Evolutionary conservation across 2,113 vertebrate species (phyloP).

Genomic region (Xerus inauris): DNA sequence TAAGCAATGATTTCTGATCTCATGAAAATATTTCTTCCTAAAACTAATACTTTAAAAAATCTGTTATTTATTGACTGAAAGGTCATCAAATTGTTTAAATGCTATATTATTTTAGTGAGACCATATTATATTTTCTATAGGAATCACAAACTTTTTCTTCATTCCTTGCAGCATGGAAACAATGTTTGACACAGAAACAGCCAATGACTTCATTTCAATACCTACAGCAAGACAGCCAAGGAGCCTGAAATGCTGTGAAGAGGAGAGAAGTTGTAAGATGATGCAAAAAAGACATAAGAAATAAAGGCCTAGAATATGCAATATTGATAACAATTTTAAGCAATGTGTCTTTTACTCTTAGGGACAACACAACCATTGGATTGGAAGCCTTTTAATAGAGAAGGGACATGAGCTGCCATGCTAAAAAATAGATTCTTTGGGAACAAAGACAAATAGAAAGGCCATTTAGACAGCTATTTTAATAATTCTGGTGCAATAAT

Average conservation of each 20-base stretch:
- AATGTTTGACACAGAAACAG: neutral
- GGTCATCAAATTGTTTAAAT: neutral
- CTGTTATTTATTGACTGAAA: neutral
- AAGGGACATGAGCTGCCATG: neutral
- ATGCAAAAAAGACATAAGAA: neutral
- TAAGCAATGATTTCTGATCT: neutral
- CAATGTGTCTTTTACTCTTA: neutral
- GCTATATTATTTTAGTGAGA: neutral
- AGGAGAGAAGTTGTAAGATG: neutral
- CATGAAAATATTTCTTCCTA: neutral
- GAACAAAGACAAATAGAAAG: neutral
- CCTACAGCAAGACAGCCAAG: neutral
- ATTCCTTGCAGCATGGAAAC: neutral
- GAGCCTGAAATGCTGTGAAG: neutral
- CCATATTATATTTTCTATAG: neutral
- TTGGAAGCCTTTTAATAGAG: neutral
- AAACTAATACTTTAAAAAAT: neutral
- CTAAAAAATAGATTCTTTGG: neutral
- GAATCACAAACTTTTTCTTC: neutral
- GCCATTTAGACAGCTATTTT: neutral
- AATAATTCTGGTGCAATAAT: neutral
- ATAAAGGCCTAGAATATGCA: neutral
- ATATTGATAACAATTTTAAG: neutral
- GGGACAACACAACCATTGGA: neutral
- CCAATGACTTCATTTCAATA: neutral